Base-by-base conservation (phyloP, 2,113 vertebrate genomes). In the Bucco capensis region DNA sequence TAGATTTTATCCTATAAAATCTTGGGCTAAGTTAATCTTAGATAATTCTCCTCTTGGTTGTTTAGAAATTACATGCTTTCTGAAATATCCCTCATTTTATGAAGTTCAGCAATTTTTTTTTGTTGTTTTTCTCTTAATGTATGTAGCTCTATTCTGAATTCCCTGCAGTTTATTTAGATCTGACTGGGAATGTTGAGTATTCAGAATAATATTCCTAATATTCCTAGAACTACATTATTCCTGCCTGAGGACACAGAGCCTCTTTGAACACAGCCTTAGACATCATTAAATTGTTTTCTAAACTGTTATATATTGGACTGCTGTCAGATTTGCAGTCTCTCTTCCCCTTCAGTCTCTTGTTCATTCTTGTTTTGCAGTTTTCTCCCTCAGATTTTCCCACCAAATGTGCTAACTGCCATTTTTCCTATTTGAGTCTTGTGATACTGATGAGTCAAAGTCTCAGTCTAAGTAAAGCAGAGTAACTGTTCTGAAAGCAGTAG, bases 381-480 rank as follows among this genome's bases (percentile, higher is more conserved):
- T 90, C 54, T 82, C 71, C 66, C 38, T 93, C 62, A 27, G 47
- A 83, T 91, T 92, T 94, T 94, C 90, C 88, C 74, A 91, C 83
- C 86, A 77, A 57, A 84, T 94, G 37, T 84, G 58, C 66, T 91
- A 90, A 81, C 58, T 88, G 60, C 75, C 38, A 38, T 93, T 95
- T 94, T 96, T 92, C 64, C 70, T 71, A 2, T 57, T 86, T 76
- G 31, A 82, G 77, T 95, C 79, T 92, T 92, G 72, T 95, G 93
- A 88, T 95, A 49, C 31, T 76, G 79, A 92, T 93, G 89, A 95
- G 69, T 90, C 93, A 89, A 88, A 92, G 83, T 64, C 83, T 93
- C 72, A 71, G 65, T 71, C 57, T 94, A 82, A 89, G 51, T 74
- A 60, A 94, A 95, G 88, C 70, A 91, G 80, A 95, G 56, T 49